Evolutionary conservation across 2,113 vertebrate genomes (phyloP).

Genomic region (Phrynosoma platyrhinos): DNA sequence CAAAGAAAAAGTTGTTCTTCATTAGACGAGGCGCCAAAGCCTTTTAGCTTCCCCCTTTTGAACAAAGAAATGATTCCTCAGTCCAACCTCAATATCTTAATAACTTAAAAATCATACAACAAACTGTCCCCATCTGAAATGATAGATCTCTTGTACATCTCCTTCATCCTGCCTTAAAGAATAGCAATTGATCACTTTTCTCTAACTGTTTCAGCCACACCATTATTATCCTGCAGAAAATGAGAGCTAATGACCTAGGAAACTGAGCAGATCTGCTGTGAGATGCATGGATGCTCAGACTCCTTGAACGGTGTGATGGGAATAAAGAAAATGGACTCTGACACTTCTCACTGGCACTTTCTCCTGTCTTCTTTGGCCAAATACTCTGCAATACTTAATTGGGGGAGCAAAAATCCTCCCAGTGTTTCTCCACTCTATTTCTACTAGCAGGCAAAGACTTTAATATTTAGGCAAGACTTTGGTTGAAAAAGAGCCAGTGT

Average conservation of each 20-base stretch:
- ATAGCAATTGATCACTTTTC: slow-evolving; percentile 43
- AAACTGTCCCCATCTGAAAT: slow-evolving; percentile 11
- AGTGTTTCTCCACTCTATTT: too few species aligned
- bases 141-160: slow-evolving; percentile 23
- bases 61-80: slow-evolving; percentile 6
- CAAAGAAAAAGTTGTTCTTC: slow-evolving; percentile 22
- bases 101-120: slow-evolving; percentile 13
- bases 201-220: slow-evolving; percentile 51
- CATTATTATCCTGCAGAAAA: slow-evolving; percentile 70
- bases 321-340: slow-evolving; percentile 25
- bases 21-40: background rate
- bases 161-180: background rate
- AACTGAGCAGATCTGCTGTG: slow-evolving; percentile 53
- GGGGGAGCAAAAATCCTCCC: too few species aligned
- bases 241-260: slow-evolving; percentile 65
- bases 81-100: slow-evolving; percentile 5
- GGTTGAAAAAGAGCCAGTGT: too few species aligned
- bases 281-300: slow-evolving; percentile 54
- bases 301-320: slow-evolving; percentile 54
- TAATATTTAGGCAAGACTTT: too few species aligned
- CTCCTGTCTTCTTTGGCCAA: background rate
- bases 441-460: too few species aligned
- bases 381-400: background rate
- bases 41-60: background rate
- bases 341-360: background rate